These are phyloP conservation scores for Cebus imitator DNA, from an alignment of 2,113 vertebrate species.

Conservation along the genomic window DNA sequence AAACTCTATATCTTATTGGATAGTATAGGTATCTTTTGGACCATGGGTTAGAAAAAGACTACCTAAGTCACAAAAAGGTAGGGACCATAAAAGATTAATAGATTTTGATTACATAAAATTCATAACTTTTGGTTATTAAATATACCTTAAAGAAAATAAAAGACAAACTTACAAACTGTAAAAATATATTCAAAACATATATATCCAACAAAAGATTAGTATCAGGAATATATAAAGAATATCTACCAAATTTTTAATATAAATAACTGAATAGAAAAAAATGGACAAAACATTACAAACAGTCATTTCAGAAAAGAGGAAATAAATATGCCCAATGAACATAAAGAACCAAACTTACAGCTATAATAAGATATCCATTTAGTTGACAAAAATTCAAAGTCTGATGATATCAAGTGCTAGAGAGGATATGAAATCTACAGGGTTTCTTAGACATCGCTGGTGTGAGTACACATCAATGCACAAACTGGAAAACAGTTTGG, in stretches of 20 bases:
- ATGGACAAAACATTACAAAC: not conserved
- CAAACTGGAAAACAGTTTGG: not conserved
- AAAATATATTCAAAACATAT: constrained; percentile 29
- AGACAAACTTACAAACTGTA: not conserved
- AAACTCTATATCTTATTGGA: not conserved
- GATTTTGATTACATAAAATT: not conserved
- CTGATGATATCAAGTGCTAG: not conserved
- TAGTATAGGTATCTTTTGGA: not conserved
- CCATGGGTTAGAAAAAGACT: not conserved
- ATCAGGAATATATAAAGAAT: not conserved
- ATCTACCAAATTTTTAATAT: not conserved
- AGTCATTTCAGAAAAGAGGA: constrained; percentile 7
- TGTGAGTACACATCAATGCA: not conserved
- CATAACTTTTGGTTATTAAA: constrained; percentile 4
- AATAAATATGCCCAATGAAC: not conserved
- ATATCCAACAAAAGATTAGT: not conserved
- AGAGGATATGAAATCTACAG: not conserved
- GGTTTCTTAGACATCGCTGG: not conserved
- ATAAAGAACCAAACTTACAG: not conserved
- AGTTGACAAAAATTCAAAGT: constrained; percentile 1
- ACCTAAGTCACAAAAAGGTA: not conserved
- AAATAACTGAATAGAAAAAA: not conserved
- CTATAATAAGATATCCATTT: not conserved
- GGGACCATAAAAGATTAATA: not conserved
- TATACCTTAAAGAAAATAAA: constrained; percentile 14